Conservation (phyloP, 1,140 invertebrate species). For the Nasonia vitripennis region DNA sequence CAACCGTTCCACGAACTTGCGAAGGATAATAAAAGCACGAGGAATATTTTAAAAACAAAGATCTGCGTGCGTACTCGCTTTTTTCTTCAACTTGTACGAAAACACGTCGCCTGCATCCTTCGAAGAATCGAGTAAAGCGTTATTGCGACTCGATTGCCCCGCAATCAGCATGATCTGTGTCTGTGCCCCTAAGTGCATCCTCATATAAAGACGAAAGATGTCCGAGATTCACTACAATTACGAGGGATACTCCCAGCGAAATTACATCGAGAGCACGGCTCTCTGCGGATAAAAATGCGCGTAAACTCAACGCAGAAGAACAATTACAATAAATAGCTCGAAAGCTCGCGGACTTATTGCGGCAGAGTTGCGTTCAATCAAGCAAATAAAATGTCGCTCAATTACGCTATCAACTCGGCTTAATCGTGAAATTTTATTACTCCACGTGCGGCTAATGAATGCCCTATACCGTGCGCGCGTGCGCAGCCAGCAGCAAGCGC, state of each 20-base stretch:
- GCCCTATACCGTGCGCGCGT: background rate
- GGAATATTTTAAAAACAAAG: background rate
- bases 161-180: too few species aligned
- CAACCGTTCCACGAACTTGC: too few species aligned
- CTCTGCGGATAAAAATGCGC: too few species aligned
- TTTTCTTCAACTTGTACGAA: background rate
- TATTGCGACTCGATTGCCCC: background rate
- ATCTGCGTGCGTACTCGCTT: too few species aligned
- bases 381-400: conserved; percentile 36
- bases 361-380: background rate
- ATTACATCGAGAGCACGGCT: background rate
- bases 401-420: conserved; percentile 36
- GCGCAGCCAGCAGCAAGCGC: too few species aligned
- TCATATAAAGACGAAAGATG: background rate
- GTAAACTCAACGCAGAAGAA: too few species aligned
- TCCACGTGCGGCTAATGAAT: conserved; percentile 14
- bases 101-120: background rate
- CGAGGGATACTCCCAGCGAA: background rate
- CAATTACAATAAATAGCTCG: background rate
- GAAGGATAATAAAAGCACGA: too few species aligned
- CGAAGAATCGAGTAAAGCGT: background rate
- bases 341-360: background rate
- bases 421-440: conserved; percentile 28
- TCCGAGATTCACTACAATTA: background rate
- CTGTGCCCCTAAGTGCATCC: too few species aligned